Conservation (phyloP, 2,797 vertebrate species). For the Muscicapa striata region DNA sequence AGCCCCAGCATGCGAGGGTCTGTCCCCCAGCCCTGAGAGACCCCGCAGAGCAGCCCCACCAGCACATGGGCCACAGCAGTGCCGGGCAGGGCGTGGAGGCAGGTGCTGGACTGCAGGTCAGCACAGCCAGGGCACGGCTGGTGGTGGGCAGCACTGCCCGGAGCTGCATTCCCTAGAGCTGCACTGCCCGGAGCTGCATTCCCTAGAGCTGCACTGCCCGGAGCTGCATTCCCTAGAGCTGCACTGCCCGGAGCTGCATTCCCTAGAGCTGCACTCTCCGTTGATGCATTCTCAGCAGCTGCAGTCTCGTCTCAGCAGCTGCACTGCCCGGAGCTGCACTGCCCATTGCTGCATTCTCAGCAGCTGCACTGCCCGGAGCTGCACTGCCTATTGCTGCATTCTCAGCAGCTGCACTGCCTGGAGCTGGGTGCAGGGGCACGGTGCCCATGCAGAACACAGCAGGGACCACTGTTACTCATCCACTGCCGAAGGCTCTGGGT, state of each 20-base stretch:
- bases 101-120: accelerated
- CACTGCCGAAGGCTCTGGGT: accelerated
- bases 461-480: accelerated
- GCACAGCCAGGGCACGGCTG: not conserved
- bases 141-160: accelerated
- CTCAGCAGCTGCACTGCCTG: not conserved
- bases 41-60: not conserved
- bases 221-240: not conserved
- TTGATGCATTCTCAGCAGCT: too few species aligned
- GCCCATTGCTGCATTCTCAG: too few species aligned
- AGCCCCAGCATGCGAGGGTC: not conserved
- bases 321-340: not conserved
- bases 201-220: accelerated
- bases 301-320: not conserved
- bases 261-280: not conserved
- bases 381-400: not conserved
- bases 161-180: not conserved
- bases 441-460: accelerated
- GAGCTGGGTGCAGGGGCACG: not conserved
- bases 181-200: not conserved
- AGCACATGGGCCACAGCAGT: accelerated
- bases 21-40: not conserved
- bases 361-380: not conserved
- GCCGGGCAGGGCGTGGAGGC: accelerated
- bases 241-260: not conserved